Base-by-base conservation (phyloP, 2,888 invertebrate species). In the Thereva unica region DNA sequence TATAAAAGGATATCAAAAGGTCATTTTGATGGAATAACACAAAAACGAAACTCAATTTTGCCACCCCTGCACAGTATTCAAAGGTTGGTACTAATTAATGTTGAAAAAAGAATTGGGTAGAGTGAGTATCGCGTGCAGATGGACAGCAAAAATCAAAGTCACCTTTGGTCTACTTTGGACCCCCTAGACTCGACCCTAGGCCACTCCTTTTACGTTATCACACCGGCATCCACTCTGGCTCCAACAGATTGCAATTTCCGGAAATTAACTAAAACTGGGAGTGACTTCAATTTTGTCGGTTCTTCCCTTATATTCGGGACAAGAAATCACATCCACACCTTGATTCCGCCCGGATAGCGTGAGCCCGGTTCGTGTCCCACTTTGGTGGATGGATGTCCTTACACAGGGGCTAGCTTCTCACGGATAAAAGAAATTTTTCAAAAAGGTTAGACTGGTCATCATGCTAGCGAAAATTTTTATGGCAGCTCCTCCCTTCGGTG, bases 191-290 rank as follows among this genome's bases (percentile, higher is more conserved):
- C 35, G 61, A 41, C 12, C 23, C 1, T 23, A 40, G 50, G 34
- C 61, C 61, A 61, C 61, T 50, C 61, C 61, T 44, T 50, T 8
- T 40, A 50, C 50, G 50, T 61, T 61, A 61, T 61, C 61, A 61
- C 49, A 49, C 10, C 23, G n/a, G 41, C 61, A 50, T 61, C 61
- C 23, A 23, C 50, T 50, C 50, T 50, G 49, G 41, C 38, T 61
- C 50, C 10, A 34, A 50, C 61, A 61, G 61, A 61, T 61, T 61
- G 61, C 50, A 41, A 61, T 50, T 61, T 61, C 61, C 61, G 50
- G 61, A 61, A 61, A 61, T 61, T 61, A 61, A 61, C 61, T 50
- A 50, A 61, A 61, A 61, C 61, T 61, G 50, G 61, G 61, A 61
- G 61, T 61, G 61, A 61, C 61, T 61, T 61, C 61, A 50, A 61